Percentiles rank a stretch among this genome's conserved stretches.
phyloP scores from a whole-genome alignment of 2,113 vertebrate genomes.

The Ophthalmolycus amberensis region DNA sequence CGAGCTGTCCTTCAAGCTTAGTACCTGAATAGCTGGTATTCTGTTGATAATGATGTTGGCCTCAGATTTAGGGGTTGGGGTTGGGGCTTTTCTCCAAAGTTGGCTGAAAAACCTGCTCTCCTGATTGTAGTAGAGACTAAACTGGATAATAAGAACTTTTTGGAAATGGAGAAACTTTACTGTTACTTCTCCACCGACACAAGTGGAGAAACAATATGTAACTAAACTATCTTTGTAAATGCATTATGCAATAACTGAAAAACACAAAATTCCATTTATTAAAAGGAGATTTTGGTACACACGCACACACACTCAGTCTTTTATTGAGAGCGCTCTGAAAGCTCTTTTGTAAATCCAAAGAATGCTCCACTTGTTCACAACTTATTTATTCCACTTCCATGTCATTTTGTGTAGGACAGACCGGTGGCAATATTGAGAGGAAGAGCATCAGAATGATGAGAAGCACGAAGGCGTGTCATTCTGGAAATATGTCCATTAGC shows the following conservation, averaged over 20 bases:
- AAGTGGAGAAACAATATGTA: background rate
- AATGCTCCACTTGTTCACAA: slow-evolving; percentile 59
- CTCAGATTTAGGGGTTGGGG: slow-evolving; percentile 13
- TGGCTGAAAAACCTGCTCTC: slow-evolving; percentile 8
- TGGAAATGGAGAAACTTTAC: background rate
- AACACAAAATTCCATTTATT: background rate
- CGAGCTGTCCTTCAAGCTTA: slow-evolving; percentile 41
- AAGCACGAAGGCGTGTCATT: slow-evolving; percentile 45
- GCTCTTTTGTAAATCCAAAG: slow-evolving; percentile 61
- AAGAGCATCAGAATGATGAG: slow-evolving; percentile 29
- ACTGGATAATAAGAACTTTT: background rate
- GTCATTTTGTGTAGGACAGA: slow-evolving; percentile 45
- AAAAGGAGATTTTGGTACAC: slow-evolving; percentile 8
- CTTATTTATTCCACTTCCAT: slow-evolving; percentile 70
- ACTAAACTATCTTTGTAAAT: slow-evolving; percentile 8
- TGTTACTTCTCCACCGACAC: background rate
- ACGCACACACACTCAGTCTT: slow-evolving; percentile 9
- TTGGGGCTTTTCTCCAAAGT: slow-evolving; percentile 12
- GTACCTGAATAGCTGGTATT: slow-evolving; percentile 42
- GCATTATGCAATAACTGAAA: background rate
- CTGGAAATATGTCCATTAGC: slow-evolving; percentile 55
- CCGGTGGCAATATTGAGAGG: slow-evolving; percentile 42
- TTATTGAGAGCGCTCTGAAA: slow-evolving; percentile 52
- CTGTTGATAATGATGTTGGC: slow-evolving; percentile 19
- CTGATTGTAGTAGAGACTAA: slow-evolving; percentile 1